phyloP scores from a whole-genome alignment of 2,888 invertebrate species.

The Lasioglossum pauxillum region DNA sequence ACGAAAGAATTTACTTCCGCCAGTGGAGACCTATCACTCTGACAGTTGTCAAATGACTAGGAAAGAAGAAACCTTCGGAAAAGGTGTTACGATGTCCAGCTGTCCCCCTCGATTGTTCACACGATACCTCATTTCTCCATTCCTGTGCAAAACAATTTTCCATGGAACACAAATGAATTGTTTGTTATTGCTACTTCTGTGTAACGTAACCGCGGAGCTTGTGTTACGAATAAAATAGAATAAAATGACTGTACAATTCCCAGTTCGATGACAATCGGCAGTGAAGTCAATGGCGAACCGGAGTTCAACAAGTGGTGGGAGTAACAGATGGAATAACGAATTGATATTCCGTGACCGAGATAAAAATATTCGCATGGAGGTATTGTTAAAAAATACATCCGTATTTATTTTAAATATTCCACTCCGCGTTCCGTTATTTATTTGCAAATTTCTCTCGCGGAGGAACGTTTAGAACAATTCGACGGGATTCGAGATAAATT shows the following conservation, averaged over 20 bases:
- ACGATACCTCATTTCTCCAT: not conserved
- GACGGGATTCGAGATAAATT: not conserved
- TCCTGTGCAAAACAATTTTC: no score
- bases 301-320: constrained; percentile 6
- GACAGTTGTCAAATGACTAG: constrained; percentile 26
- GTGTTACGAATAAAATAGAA: not conserved
- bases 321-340: not conserved
- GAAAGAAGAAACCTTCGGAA: not conserved
- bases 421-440: not conserved
- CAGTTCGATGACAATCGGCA: not conserved
- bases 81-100: not conserved
- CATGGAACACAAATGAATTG: not conserved
- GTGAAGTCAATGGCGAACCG: not conserved
- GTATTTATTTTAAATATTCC: not conserved
- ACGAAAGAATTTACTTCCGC: constrained; percentile 18
- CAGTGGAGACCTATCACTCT: constrained; percentile 10
- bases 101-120: not conserved
- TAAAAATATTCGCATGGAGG: not conserved
- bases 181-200: not conserved
- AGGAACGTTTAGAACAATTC: not conserved
- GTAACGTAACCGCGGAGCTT: not conserved
- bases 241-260: not conserved
- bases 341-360: not conserved
- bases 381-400: not conserved
- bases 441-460: not conserved